Evolutionary conservation across 2,797 vertebrate genomes (phyloP).

Genomic region (Carcharodon carcharias): DNA sequence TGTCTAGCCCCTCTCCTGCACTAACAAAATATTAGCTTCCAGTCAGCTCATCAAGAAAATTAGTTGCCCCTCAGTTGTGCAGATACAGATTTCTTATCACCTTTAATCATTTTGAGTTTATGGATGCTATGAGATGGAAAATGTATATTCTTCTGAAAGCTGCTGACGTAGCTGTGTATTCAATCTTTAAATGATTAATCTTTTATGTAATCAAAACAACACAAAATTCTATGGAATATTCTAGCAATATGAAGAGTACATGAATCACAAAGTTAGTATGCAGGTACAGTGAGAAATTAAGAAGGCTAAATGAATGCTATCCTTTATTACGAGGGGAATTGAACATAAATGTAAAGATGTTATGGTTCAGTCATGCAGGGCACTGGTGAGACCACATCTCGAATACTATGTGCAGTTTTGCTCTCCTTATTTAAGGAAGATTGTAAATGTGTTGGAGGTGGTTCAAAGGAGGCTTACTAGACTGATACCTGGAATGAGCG

Average conservation of each 20-base stretch:
- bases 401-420: too few relatives aligned
- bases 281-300: too few relatives aligned
- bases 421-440: too few relatives aligned
- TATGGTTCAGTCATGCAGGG: too few relatives aligned
- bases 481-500: too few relatives aligned
- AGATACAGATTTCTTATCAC: background rate
- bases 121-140: background rate
- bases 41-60: background rate
- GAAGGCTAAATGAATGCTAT: too few relatives aligned
- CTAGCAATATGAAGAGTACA: background rate
- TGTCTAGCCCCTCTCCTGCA: background rate
- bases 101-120: background rate
- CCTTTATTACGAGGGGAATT: too few relatives aligned
- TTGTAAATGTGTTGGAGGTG: too few relatives aligned
- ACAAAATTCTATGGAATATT: background rate
- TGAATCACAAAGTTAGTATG: too few relatives aligned
- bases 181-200: background rate
- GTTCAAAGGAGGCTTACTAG: too few relatives aligned
- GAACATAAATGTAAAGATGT: too few relatives aligned
- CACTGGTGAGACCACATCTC: too few relatives aligned
- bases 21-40: background rate
- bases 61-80: background rate
- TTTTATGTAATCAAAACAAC: background rate
- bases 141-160: background rate
- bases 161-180: background rate